Evolutionary conservation across 2,888 invertebrate genomes (phyloP).

Genomic region (Ochropacha duplaris): DNA sequence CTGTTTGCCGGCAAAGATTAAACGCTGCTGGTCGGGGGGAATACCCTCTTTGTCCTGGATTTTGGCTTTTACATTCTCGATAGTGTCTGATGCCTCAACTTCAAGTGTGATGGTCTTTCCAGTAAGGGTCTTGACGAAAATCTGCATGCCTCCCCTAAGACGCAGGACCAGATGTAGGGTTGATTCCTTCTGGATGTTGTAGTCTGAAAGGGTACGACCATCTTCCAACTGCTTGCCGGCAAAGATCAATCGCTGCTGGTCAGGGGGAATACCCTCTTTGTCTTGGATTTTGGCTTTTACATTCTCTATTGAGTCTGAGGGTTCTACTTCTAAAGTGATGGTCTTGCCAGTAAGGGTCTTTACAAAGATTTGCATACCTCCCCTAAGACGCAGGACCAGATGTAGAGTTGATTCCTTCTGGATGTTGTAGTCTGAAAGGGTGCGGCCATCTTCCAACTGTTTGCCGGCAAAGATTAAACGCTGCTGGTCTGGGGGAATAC

Average conservation of each 20-base stretch:
- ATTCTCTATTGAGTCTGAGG: conserved; percentile 64
- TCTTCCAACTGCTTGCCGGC: conserved; percentile 68
- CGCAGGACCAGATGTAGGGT: conserved; percentile 63
- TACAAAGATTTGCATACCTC: conserved; percentile 69
- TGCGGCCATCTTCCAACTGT: conserved; percentile 60
- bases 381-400: conserved; percentile 55
- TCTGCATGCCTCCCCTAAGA: conserved; percentile 66
- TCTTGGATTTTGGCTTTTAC: conserved; percentile 66
- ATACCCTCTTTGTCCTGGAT: conserved; percentile 68
- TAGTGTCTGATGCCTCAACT: conserved; percentile 59
- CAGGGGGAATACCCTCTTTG: conserved; percentile 64
- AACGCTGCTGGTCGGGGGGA: conserved; percentile 61
- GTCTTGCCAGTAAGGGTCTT: conserved; percentile 63
- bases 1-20: conserved; percentile 64
- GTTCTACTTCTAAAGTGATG: conserved; percentile 57
- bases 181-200: conserved; percentile 69
- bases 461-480: conserved; percentile 62
- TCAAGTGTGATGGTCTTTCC: conserved; percentile 62
- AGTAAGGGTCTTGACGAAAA: conserved; percentile 60
- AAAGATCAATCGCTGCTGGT: conserved; percentile 61
- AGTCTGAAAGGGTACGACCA: conserved; percentile 65
- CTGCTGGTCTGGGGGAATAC: conserved; percentile 67
- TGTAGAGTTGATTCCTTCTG: conserved; percentile 63
- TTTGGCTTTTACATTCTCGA: conserved; percentile 64
- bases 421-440: conserved; percentile 60